Evolutionary conservation across 2,113 vertebrate species (phyloP).

Genomic region (Microcebus ravelobensis): DNA sequence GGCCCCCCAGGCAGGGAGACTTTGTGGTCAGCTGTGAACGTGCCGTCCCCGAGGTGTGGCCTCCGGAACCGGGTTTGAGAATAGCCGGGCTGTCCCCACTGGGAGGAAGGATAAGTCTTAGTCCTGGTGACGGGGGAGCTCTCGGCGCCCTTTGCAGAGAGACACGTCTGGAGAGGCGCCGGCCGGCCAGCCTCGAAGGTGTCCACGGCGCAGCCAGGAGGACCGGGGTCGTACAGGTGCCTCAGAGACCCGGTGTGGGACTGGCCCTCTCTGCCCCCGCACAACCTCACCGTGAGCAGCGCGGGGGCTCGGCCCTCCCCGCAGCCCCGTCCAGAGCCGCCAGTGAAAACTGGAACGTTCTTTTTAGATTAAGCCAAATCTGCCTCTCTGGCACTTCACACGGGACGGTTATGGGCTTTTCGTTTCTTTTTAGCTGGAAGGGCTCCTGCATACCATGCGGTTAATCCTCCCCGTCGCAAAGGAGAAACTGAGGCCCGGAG

Average conservation of each 20-base stretch:
- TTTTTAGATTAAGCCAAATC: background rate
- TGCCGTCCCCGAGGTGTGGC: accelerated
- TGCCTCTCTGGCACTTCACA: background rate
- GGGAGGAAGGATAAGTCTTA: no score
- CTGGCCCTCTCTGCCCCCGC: accelerated
- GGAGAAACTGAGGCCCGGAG: background rate
- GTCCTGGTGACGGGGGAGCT: accelerated
- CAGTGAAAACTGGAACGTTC: no score
- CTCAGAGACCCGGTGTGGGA: background rate
- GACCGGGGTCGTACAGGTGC: accelerated
- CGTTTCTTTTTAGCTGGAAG: background rate
- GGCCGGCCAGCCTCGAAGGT: accelerated
- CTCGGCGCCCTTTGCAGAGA: accelerated
- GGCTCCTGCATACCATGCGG: no score
- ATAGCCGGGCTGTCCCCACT: accelerated
- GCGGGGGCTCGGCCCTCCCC: accelerated
- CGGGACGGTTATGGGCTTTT: accelerated
- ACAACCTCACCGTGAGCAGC: background rate
- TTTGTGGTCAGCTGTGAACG: accelerated
- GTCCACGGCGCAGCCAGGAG: background rate
- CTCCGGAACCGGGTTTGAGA: accelerated
- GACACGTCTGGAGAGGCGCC: background rate
- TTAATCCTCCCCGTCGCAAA: background rate
- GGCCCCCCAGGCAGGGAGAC: background rate
- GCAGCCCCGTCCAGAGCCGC: background rate